A percentile compares a stretch with the other conserved stretches of the same genome.
Evolutionary conservation across 2,113 vertebrate species (phyloP).

Genomic region (Drymodes brunneopygia): DNA sequence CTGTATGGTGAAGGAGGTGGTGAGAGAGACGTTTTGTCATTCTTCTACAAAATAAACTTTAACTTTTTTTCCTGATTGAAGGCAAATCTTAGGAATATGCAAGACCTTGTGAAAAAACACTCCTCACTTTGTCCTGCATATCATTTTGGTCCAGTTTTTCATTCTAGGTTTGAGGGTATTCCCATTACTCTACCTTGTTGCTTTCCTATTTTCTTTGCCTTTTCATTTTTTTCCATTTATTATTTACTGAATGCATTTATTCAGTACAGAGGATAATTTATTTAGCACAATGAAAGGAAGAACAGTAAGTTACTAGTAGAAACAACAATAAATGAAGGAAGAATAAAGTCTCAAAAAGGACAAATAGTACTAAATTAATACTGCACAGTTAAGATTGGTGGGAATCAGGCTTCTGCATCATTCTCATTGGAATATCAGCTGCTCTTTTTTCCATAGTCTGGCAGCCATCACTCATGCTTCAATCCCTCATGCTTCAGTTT

Average conservation of each 20-base stretch:
- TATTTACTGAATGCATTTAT: background rate
- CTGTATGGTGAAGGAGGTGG: background rate
- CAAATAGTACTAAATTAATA: background rate
- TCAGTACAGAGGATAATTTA: background rate
- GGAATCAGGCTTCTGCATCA: background rate
- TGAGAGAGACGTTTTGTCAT: background rate
- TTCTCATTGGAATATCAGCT: background rate
- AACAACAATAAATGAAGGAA: background rate
- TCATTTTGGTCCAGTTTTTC: background rate
- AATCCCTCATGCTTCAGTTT: background rate
- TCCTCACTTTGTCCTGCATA: background rate
- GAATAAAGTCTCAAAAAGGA: background rate
- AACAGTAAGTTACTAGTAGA: background rate
- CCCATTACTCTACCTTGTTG: background rate
- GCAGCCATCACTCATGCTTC: background rate
- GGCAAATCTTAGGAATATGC: background rate
- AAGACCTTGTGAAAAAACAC: background rate
- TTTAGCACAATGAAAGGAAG: background rate
- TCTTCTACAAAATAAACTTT: background rate
- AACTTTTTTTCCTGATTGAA: background rate
- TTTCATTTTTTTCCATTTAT: background rate
- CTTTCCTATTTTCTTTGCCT: background rate
- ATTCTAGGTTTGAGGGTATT: background rate
- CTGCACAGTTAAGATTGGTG: background rate
- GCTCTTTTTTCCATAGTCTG: background rate